A percentile compares a stretch with the other conserved stretches of the same genome.
Conservation (phyloP, 2,797 vertebrate genomes). For the Merluccius polli region DNA sequence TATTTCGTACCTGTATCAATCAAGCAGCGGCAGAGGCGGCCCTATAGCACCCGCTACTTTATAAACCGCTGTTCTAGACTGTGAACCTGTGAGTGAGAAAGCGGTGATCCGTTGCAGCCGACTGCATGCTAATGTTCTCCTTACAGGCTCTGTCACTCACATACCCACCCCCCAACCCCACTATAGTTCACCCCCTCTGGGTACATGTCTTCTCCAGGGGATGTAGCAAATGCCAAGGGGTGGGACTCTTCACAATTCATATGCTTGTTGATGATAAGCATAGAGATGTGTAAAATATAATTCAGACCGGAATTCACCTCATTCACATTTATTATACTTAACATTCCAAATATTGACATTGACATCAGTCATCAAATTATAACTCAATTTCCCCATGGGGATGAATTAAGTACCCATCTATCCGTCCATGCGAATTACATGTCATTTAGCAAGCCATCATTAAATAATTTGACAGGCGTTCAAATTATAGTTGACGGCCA, state of each 20-base stretch:
- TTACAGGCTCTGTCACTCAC: conserved; percentile 60
- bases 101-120: conserved; percentile 48
- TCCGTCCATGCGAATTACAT: neutral
- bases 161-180: conserved; percentile 3
- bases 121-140: conserved; percentile 54
- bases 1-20: too few relatives aligned
- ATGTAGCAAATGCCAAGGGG: neutral
- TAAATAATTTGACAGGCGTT: neutral
- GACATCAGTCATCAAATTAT: neutral
- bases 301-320: neutral
- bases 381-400: neutral
- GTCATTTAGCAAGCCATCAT: neutral
- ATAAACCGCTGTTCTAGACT: conserved; percentile 21
- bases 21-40: too few relatives aligned
- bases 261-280: neutral
- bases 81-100: conserved; percentile 51
- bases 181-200: neutral
- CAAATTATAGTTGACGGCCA: neutral
- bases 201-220: neutral
- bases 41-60: neutral
- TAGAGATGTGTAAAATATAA: neutral
- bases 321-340: neutral
- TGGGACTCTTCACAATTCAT: neutral
- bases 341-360: neutral
- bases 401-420: neutral